Percentiles rank a stretch among this genome's conserved stretches.
Evolutionary conservation across 2,113 vertebrate genomes (phyloP).

Genomic region (Apteryx owenii): DNA sequence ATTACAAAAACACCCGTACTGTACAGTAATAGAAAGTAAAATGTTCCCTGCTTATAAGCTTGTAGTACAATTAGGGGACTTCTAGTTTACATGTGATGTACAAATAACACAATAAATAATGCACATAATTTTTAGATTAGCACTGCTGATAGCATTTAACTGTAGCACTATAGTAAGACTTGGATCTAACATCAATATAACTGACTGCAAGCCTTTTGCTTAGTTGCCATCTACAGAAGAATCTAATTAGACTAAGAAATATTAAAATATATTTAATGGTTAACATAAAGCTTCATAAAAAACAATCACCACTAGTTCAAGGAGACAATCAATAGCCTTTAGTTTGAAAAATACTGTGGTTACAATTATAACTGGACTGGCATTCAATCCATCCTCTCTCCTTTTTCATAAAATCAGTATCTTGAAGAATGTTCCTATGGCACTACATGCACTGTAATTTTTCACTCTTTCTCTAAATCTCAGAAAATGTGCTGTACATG

Average conservation of each 20-base stretch:
- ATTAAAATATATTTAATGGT: constrained; percentile 54
- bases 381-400: constrained; percentile 37
- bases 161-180: constrained; percentile 1
- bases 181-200: constrained; percentile 45
- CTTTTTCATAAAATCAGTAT: constrained; percentile 55
- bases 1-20: not conserved
- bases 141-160: constrained; percentile 17
- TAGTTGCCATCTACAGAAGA: constrained; percentile 41
- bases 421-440: constrained; percentile 63
- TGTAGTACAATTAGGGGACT: not conserved
- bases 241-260: constrained; percentile 54
- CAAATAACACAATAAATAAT: not conserved
- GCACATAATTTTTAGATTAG: constrained; percentile 3
- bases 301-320: constrained; percentile 39
- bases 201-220: constrained; percentile 23
- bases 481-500: constrained; percentile 57
- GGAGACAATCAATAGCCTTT: constrained; percentile 47
- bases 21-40: not conserved
- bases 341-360: constrained; percentile 42
- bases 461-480: constrained; percentile 72
- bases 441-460: constrained; percentile 57
- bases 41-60: not conserved
- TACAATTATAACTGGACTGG: constrained; percentile 46
- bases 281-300: constrained; percentile 42
- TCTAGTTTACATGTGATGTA: not conserved